Percentiles rank a stretch among this genome's conserved stretches.
Conservation (phyloP, 2,797 vertebrate species). For the Mycteria americana region DNA sequence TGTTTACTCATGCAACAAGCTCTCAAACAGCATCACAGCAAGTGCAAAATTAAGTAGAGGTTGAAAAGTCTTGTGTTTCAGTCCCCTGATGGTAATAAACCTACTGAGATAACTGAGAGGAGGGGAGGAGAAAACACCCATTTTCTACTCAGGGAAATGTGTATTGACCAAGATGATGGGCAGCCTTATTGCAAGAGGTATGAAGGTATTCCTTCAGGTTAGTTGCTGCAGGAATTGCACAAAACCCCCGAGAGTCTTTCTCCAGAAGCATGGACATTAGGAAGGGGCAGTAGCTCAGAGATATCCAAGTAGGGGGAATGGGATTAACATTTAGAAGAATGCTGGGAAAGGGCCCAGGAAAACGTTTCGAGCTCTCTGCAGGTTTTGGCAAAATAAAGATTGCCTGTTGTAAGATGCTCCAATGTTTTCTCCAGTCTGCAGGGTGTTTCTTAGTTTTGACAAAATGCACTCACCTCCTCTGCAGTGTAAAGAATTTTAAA, state of each 20-base stretch:
- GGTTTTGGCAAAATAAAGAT: neutral
- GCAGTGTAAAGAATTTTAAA: conserved; percentile 12
- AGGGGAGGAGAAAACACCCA: rapidly evolving
- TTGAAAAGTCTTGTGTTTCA: neutral
- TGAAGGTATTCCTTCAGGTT: neutral
- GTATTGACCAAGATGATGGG: neutral
- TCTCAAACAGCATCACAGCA: neutral
- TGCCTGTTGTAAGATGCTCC: neutral
- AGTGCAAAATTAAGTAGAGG: neutral
- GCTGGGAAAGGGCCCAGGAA: neutral
- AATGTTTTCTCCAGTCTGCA: neutral
- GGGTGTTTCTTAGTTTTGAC: conserved; percentile 11
- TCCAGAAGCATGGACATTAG: neutral
- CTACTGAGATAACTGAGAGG: neutral
- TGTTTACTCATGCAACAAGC: neutral
- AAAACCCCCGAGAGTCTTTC: neutral
- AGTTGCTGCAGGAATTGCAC: neutral
- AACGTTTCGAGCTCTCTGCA: neutral
- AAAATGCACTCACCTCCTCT: neutral
- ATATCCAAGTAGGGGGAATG: neutral
- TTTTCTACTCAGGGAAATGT: neutral
- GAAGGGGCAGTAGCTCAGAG: neutral
- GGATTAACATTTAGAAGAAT: neutral
- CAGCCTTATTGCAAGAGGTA: neutral
- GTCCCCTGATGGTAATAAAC: neutral